phyloP scores from a whole-genome alignment of 1,140 invertebrate genomes.

The Drosophila albomicans region DNA sequence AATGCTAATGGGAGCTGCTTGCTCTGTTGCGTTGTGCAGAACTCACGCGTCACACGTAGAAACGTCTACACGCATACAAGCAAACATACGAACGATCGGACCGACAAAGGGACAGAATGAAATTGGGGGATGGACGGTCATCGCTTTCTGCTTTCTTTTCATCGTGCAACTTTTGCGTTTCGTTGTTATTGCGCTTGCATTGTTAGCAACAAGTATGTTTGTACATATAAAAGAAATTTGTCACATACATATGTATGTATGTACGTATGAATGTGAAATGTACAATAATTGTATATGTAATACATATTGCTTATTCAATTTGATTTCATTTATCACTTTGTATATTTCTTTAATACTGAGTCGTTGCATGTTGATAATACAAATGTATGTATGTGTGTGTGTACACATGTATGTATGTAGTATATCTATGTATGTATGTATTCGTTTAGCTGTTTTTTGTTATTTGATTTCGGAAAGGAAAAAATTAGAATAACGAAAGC shows the following conservation, averaged over 20 bases:
- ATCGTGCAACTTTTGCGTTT: conserved; percentile 72
- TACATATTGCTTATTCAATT: conserved; percentile 58
- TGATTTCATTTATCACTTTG: conserved; percentile 74
- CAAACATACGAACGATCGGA: neutral
- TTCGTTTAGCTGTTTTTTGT: neutral
- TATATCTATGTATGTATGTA: neutral
- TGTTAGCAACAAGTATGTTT: conserved; percentile 52
- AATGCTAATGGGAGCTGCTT: conserved; percentile 17
- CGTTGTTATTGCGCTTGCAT: conserved; percentile 23
- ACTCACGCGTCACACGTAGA: conserved; percentile 75
- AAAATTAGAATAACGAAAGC: conserved; percentile 69
- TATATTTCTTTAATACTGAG: conserved; percentile 29
- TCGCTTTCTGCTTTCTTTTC: conserved; percentile 80
- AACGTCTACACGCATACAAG: conserved; percentile 58
- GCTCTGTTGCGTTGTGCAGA: conserved; percentile 69
- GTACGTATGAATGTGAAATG: conserved; percentile 22
- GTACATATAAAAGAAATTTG: conserved; percentile 60
- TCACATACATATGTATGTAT: conserved; percentile 35
- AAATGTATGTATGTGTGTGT: neutral
- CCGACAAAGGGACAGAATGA: conserved; percentile 1
- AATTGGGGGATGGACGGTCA: conserved; percentile 38
- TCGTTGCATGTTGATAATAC: conserved; percentile 53
- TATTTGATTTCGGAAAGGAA: conserved; percentile 41
- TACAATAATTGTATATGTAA: conserved; percentile 32
- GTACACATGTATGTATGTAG: neutral